Conservation (phyloP, 2,113 vertebrate genomes). For the Catharus fuscescens region DNA sequence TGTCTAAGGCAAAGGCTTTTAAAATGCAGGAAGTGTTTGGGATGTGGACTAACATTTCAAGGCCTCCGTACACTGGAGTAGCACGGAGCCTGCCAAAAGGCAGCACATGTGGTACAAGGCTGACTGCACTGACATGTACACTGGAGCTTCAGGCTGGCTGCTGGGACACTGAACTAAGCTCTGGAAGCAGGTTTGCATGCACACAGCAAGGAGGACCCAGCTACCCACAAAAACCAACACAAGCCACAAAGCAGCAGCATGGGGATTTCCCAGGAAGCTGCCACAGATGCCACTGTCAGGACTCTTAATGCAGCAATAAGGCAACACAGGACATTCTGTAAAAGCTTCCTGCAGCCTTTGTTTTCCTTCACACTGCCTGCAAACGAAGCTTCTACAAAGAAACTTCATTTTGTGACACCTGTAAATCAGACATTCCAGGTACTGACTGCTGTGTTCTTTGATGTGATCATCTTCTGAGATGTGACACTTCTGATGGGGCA, state of each 20-base stretch:
- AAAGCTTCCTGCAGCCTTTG: not conserved
- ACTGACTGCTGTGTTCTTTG: fast-evolving
- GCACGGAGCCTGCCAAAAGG: not conserved
- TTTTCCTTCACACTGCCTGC: not conserved
- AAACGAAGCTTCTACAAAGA: not conserved
- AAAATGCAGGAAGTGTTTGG: not conserved
- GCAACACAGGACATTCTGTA: not conserved
- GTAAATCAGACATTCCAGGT: not conserved
- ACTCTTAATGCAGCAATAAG: not conserved
- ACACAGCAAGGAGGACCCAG: not conserved
- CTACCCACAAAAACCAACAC: not conserved
- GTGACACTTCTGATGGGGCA: not conserved
- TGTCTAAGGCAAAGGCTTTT: not conserved
- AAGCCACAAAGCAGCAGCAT: not conserved
- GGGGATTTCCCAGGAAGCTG: not conserved
- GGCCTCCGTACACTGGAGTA: not conserved
- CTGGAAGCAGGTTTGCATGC: not conserved
- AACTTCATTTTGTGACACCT: not conserved
- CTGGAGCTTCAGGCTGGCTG: not conserved
- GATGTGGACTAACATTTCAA: not conserved
- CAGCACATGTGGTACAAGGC: not conserved
- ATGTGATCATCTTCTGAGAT: not conserved
- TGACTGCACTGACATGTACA: not conserved
- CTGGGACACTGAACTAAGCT: not conserved
- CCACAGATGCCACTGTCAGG: not conserved